Conservation (phyloP, 2,797 vertebrate genomes). For the Melopsittacus undulatus region DNA sequence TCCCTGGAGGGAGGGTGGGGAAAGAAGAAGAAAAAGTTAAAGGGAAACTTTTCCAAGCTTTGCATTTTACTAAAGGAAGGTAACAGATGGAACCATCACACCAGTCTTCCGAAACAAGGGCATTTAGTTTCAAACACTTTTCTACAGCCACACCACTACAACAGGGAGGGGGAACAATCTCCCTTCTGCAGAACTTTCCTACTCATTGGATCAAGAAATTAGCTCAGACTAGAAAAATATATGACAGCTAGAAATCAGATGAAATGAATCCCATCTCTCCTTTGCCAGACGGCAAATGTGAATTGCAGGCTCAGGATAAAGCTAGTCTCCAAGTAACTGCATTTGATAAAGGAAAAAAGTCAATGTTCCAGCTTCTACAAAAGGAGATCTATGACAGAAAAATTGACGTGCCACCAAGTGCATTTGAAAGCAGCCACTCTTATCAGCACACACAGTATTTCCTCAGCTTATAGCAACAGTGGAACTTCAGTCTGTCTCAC, state of each 20-base stretch:
- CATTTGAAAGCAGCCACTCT: not conserved
- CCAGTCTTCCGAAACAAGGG: not conserved
- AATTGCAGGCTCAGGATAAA: not conserved
- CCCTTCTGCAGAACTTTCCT: not conserved
- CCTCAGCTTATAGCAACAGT: not conserved
- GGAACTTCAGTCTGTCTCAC: not conserved
- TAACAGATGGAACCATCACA: not conserved
- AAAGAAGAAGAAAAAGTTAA: conserved; percentile 21
- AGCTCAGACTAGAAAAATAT: not conserved
- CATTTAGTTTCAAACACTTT: not conserved
- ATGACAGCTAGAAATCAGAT: not conserved
- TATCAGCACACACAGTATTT: not conserved
- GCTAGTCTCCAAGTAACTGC: not conserved
- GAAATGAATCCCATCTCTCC: not conserved
- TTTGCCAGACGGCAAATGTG: not conserved
- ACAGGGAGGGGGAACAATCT: not conserved
- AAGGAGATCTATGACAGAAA: not conserved
- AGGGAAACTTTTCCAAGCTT: not conserved
- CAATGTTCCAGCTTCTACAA: not conserved
- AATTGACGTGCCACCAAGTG: not conserved
- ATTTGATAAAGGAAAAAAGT: not conserved
- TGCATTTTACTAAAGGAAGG: not conserved
- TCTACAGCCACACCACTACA: not conserved
- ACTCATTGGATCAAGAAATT: not conserved
- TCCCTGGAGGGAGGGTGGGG: conserved; percentile 73